Evolutionary conservation across 2,888 invertebrate genomes (phyloP).

Genomic region (Drosophila eohydei): DNA sequence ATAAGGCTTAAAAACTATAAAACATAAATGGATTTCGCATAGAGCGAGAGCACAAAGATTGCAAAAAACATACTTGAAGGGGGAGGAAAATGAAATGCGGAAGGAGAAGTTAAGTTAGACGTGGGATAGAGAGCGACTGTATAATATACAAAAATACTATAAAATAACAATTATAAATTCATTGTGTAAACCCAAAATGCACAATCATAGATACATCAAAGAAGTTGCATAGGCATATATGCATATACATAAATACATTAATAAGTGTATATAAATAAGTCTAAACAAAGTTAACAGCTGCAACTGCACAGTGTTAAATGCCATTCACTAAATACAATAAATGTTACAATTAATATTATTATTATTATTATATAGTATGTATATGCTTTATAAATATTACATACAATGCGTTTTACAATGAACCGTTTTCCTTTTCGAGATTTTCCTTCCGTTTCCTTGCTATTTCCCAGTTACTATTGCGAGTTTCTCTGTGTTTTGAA

Average conservation of each 20-base stretch:
- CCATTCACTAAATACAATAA: conserved; percentile 78
- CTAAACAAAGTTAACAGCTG: conserved; percentile 72
- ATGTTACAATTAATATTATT: conserved; percentile 57
- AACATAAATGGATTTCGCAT: conserved; percentile 68
- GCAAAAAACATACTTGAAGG: conserved; percentile 12
- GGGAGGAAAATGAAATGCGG: neutral
- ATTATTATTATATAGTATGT: conserved; percentile 57
- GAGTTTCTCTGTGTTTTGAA: conserved; percentile 45
- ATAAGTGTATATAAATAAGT: conserved; percentile 68
- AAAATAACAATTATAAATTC: conserved; percentile 71
- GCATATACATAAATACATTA: conserved; percentile 54
- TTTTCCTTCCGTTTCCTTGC: conserved; percentile 4
- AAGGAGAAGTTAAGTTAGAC: neutral
- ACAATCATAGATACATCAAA: conserved; percentile 60
- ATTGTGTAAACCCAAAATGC: conserved; percentile 70
- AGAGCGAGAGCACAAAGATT: conserved; percentile 59
- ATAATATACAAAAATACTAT: conserved; percentile 69
- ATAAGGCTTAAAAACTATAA: conserved; percentile 76
- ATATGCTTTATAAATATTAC: conserved; percentile 62
- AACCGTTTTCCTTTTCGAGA: conserved; percentile 33
- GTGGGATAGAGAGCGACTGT: conserved; percentile 50
- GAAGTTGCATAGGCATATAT: conserved; percentile 52
- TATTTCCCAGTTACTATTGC: conserved; percentile 49
- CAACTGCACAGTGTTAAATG: conserved; percentile 77
- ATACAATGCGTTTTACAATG: conserved; percentile 59